Percentiles rank a stretch among this genome's conserved stretches.
phyloP scores from a whole-genome alignment of 2,113 vertebrate species.

The Rousettus leschenaultii region DNA sequence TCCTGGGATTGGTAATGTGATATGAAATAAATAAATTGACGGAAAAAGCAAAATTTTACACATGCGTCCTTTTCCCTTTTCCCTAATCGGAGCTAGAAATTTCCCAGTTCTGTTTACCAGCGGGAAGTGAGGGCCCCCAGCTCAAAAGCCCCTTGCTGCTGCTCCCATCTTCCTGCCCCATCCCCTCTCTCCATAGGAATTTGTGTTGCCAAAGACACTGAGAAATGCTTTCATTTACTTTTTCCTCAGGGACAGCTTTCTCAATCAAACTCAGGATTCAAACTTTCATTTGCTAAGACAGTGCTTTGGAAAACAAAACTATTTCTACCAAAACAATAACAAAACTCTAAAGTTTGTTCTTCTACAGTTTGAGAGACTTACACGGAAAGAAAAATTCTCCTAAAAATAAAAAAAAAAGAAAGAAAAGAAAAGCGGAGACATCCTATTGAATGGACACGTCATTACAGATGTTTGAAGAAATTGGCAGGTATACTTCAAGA shows the following conservation, averaged over 20 bases:
- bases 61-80: rapidly evolving
- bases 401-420: background rate
- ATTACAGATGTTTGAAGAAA: constrained; percentile 56
- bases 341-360: background rate
- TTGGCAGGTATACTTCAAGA: constrained; percentile 21
- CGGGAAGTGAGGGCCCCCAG: background rate
- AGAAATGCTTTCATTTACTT: background rate
- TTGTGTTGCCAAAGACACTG: background rate
- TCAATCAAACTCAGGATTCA: background rate
- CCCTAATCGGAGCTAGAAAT: background rate
- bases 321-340: background rate
- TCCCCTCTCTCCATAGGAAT: background rate
- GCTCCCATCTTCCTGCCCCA: background rate
- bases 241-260: background rate
- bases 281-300: constrained; percentile 37
- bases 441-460: constrained; percentile 48
- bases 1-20: background rate
- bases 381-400: background rate
- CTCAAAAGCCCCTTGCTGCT: background rate
- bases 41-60: background rate
- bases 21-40: background rate
- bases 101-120: background rate
- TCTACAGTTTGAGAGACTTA: background rate
- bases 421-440: background rate
- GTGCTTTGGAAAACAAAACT: background rate